These are phyloP conservation scores for Busseola fusca DNA, from an alignment of 2,888 invertebrate genomes.

Conservation along the genomic window DNA sequence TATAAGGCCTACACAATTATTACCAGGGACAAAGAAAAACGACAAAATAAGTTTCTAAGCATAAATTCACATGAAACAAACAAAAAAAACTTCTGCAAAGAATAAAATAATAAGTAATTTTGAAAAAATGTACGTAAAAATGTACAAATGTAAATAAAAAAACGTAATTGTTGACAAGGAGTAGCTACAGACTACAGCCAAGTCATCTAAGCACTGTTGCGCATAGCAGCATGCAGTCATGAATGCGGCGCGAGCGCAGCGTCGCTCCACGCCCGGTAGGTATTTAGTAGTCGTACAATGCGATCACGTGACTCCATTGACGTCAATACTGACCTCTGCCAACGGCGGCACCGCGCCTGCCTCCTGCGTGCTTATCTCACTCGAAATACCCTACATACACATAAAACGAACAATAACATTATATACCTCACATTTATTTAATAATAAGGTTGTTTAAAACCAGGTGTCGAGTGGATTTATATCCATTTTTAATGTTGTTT, in stretches of 20 bases:
- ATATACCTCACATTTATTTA: slow-evolving; percentile 37
- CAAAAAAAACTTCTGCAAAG: background rate
- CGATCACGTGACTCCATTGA: slow-evolving; percentile 91
- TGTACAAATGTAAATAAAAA: background rate
- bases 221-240: slow-evolving; percentile 42
- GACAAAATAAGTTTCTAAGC: background rate
- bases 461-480: slow-evolving; percentile 5
- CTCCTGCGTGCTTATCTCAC: slow-evolving; percentile 83
- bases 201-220: slow-evolving; percentile 21
- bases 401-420: slow-evolving; percentile 47
- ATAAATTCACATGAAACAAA: background rate
- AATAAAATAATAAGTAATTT: no score
- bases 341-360: slow-evolving; percentile 81
- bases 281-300: slow-evolving; percentile 69
- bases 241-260: slow-evolving; percentile 57
- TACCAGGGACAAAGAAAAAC: background rate
- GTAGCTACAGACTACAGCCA: background rate
- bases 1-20: background rate
- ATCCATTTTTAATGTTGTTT: background rate
- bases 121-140: slow-evolving; percentile 1
- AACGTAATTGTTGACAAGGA: background rate
- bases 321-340: slow-evolving; percentile 92
- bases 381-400: slow-evolving; percentile 80
- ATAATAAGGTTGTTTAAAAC: slow-evolving; percentile 30
- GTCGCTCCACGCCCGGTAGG: slow-evolving; percentile 66